These are phyloP conservation scores for Spondyliosoma cantharus DNA, from an alignment of 2,797 vertebrate genomes.

Conservation along the genomic window DNA sequence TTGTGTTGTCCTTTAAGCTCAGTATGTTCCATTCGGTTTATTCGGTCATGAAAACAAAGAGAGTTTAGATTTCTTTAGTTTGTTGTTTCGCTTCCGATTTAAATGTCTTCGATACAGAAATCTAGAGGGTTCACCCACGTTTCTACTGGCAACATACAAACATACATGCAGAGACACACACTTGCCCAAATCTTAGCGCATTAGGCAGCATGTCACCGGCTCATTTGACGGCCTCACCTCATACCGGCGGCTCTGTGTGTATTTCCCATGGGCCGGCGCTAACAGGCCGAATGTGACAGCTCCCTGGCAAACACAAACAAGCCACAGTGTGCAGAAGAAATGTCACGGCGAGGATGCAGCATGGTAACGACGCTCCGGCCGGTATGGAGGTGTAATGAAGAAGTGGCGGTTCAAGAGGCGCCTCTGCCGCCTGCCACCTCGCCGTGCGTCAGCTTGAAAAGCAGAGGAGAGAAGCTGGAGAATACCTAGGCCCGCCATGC, in stretches of 20 bases:
- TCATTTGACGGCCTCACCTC: constrained; percentile 63
- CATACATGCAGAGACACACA: constrained; percentile 11
- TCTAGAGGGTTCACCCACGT: background rate
- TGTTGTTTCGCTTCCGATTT: too few relatives aligned
- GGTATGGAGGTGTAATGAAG: constrained; percentile 62
- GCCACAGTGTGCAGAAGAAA: constrained; percentile 56
- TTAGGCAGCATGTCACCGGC: constrained; percentile 44
- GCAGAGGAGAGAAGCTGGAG: constrained; percentile 43
- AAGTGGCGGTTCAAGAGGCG: constrained; percentile 56
- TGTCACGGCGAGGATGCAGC: constrained; percentile 51
- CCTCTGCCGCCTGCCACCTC: constrained; percentile 58
- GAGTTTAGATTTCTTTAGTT: too few relatives aligned
- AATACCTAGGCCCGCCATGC: constrained; percentile 68
- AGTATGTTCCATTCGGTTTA: too few relatives aligned
- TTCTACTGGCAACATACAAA: background rate
- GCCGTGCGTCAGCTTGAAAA: constrained; percentile 49
- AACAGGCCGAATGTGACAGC: constrained; percentile 75
- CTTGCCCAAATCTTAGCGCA: constrained; percentile 23
- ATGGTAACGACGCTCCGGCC: constrained; percentile 41
- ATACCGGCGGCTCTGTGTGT: constrained; percentile 61
- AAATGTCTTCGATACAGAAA: too few relatives aligned
- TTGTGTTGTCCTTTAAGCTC: too few relatives aligned
- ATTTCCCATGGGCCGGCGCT: constrained; percentile 70
- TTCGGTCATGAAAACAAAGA: too few relatives aligned
- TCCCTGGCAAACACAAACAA: constrained; percentile 70